Base-by-base conservation (phyloP, 2,797 vertebrate species). In the Synaphobranchus kaupii region DNA sequence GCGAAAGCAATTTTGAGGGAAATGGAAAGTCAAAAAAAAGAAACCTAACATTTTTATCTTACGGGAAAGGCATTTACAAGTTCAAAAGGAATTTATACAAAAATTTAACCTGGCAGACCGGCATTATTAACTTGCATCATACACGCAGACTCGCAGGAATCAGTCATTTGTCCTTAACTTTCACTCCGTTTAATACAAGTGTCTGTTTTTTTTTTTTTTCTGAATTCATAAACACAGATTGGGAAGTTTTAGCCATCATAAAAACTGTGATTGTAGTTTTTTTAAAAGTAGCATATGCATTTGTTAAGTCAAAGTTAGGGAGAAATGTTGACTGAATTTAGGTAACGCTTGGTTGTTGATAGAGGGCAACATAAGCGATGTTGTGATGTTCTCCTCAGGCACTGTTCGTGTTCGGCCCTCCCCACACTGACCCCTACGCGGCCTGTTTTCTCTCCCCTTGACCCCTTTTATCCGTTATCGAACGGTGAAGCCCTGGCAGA, bases 381-480 rank as follows among this genome's bases (percentile, higher is more conserved):
- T 28, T 28, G 31, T 39, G 31, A 10, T 44, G 17, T 2, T 76
- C 31, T 76, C 34, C 31, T 20, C 31, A 20, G 3, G 28, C 28
- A 9, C 68, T 34, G 68, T 3, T 22, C 39, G 1, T 15, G 6
- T 44, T 13, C 31, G 44, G 68, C 68, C 31, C 68, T 15, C 12
- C 34, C 68, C 68, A 12, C 25, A 66, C 68, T 15, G 44, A 13
- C 28, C 76, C 20, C 76, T n/a, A 39, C 9, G 0, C 13, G 39
- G 47, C 20, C 76, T 25, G 71, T 2, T 39, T 20, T 31, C 44
- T 25, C 39, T 9, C 15, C 52, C 4, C 39, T 66, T 66, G 22
- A 66, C 60, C 44, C 25, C 17, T 25, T 25, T 28, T 56, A 87
- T 66, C 78, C 47, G 10, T 68, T 85, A 85, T 81, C 80, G 34